These are phyloP conservation scores for Tamandua tetradactyla DNA, from an alignment of 2,797 vertebrate species.

Conservation along the genomic window DNA sequence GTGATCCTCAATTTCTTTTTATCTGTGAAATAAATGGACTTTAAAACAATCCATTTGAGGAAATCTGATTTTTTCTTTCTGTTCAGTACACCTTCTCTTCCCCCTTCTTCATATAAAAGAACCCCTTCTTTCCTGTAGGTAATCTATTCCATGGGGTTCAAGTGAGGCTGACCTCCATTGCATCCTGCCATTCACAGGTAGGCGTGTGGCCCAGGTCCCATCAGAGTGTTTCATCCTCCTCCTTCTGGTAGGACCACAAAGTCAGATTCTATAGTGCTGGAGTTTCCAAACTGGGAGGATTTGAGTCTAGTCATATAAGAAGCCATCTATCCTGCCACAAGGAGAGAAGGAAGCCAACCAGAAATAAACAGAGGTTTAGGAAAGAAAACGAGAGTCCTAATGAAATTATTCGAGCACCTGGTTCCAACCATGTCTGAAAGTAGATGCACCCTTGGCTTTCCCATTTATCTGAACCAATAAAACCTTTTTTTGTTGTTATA, in stretches of 20 bases:
- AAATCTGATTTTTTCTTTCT: background rate
- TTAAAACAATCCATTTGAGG: background rate
- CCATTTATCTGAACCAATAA: background rate
- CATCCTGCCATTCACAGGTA: background rate
- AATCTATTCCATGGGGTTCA: background rate
- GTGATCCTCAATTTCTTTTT: background rate
- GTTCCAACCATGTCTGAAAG: background rate
- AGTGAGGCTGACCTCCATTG: background rate
- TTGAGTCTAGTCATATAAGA: rapidly evolving
- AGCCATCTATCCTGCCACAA: background rate
- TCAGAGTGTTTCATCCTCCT: background rate
- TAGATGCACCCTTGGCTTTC: background rate
- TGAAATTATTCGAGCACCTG: background rate
- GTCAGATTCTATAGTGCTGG: background rate
- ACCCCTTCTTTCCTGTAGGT: background rate
- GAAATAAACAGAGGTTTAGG: background rate
- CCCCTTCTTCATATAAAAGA: background rate
- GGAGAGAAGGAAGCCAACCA: background rate
- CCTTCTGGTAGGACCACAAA: background rate
- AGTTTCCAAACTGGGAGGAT: background rate
- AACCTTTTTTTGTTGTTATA: background rate
- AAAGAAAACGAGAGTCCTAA: background rate
- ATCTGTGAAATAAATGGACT: background rate
- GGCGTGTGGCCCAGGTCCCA: background rate
- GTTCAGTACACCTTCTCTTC: background rate